A percentile compares a stretch with the other conserved stretches of the same genome.
Evolutionary conservation across 2,797 vertebrate species (phyloP).

Genomic region (Gallirallus australis): DNA sequence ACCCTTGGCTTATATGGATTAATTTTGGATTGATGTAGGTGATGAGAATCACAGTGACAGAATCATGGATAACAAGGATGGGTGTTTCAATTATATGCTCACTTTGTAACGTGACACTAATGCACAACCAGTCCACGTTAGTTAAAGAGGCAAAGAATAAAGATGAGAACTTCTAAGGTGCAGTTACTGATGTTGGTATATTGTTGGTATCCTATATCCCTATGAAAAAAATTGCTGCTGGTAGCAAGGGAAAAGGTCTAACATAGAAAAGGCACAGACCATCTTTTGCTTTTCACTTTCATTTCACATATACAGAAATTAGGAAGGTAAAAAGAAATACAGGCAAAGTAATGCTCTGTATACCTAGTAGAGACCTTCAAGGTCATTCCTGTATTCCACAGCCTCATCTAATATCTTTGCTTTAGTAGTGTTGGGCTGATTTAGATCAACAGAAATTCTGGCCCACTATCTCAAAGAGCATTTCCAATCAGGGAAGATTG

Average conservation of each 20-base stretch:
- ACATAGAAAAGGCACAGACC: neutral
- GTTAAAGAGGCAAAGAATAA: neutral
- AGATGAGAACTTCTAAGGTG: neutral
- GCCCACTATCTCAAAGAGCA: neutral
- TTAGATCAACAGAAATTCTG: slow-evolving; percentile 9
- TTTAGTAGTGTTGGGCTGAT: neutral
- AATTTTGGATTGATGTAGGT: neutral
- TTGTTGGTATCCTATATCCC: neutral
- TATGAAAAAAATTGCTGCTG: neutral
- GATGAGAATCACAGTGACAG: neutral
- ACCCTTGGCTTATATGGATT: neutral
- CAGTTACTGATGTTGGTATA: neutral
- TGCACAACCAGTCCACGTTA: neutral
- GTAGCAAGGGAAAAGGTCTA: neutral
- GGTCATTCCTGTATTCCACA: neutral
- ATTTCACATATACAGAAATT: neutral
- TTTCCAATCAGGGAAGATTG: slow-evolving; percentile 1
- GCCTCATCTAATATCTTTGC: neutral
- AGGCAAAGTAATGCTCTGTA: neutral
- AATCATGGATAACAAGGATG: neutral
- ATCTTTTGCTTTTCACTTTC: neutral
- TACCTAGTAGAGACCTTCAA: neutral
- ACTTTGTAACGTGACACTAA: neutral
- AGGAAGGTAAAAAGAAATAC: neutral
- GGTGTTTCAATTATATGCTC: neutral